Evolutionary conservation across 2,797 vertebrate genomes (phyloP).

Genomic region (Caiman crocodilus): DNA sequence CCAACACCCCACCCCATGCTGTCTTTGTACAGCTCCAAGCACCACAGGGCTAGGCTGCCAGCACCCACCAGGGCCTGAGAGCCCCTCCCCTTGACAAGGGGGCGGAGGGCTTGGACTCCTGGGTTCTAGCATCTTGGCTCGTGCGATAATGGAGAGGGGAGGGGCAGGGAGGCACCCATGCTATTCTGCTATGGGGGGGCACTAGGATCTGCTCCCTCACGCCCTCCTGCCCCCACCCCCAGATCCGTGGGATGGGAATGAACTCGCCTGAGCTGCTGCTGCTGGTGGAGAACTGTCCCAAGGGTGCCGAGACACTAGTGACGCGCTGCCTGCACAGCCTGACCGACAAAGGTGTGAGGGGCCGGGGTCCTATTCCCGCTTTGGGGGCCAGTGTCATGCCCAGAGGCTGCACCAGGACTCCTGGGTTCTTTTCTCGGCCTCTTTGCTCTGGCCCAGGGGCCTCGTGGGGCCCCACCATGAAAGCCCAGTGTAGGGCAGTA

Average conservation of each 20-base stretch:
- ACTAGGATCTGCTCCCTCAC: accelerated
- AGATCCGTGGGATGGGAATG: conserved; percentile 99
- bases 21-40: background rate
- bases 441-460: background rate
- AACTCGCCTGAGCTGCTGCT: conserved; percentile 94
- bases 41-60: too few relatives aligned
- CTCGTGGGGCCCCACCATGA: too few relatives aligned
- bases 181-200: too few relatives aligned
- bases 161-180: too few relatives aligned
- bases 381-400: too few relatives aligned
- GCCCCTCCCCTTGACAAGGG: too few relatives aligned
- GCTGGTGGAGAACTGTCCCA: conserved; percentile 95
- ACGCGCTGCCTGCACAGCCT: conserved; percentile 95
- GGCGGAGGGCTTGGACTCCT: too few relatives aligned
- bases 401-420: background rate
- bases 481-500: background rate
- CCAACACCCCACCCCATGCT: background rate
- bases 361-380: too few relatives aligned
- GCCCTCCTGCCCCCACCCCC: background rate
- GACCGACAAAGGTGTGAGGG: conserved; percentile 90
- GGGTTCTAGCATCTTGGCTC: too few relatives aligned
- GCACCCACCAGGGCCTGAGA: too few relatives aligned
- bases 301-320: conserved; percentile 94
- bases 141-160: too few relatives aligned
- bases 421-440: background rate